Conservation (phyloP, 1,140 invertebrate genomes). For the Chironomus striatipennis region DNA sequence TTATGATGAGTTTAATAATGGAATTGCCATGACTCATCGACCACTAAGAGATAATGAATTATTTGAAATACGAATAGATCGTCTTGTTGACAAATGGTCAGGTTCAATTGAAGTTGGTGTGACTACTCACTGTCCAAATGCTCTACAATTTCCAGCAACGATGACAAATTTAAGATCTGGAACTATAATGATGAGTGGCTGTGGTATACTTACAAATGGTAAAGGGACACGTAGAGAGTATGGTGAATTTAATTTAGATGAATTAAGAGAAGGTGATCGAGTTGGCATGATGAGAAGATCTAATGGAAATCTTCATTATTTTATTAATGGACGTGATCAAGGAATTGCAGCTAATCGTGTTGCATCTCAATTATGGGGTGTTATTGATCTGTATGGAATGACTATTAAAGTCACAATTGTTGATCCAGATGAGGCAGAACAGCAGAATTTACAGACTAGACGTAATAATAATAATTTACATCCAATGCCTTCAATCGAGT, state of each 20-base stretch:
- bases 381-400: slow-evolving; percentile 94
- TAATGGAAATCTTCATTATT: slow-evolving; percentile 82
- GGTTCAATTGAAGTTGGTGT: slow-evolving; percentile 91
- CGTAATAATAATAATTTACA: slow-evolving; percentile 53
- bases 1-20: slow-evolving; percentile 91
- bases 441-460: slow-evolving; percentile 64
- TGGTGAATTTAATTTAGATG: slow-evolving; percentile 90
- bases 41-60: slow-evolving; percentile 79
- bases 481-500: slow-evolving; percentile 33
- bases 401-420: slow-evolving; percentile 86
- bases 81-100: slow-evolving; percentile 86
- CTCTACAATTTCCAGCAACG: slow-evolving; percentile 86
- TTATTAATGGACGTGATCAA: slow-evolving; percentile 88
- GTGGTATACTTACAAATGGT: slow-evolving; percentile 88
- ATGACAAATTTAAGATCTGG: slow-evolving; percentile 96
- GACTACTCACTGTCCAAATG: slow-evolving; percentile 83
- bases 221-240: slow-evolving; percentile 88
- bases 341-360: slow-evolving; percentile 77
- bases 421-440: slow-evolving; percentile 67
- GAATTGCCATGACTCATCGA: slow-evolving; percentile 84
- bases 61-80: slow-evolving; percentile 89
- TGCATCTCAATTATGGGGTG: slow-evolving; percentile 73
- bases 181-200: slow-evolving; percentile 95
- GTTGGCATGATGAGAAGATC: slow-evolving; percentile 77
- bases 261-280: slow-evolving; percentile 80